A percentile compares a stretch with the other conserved stretches of the same genome.
These are phyloP conservation scores for Alca torda DNA, from an alignment of 2,797 vertebrate genomes.

Conservation along the genomic window DNA sequence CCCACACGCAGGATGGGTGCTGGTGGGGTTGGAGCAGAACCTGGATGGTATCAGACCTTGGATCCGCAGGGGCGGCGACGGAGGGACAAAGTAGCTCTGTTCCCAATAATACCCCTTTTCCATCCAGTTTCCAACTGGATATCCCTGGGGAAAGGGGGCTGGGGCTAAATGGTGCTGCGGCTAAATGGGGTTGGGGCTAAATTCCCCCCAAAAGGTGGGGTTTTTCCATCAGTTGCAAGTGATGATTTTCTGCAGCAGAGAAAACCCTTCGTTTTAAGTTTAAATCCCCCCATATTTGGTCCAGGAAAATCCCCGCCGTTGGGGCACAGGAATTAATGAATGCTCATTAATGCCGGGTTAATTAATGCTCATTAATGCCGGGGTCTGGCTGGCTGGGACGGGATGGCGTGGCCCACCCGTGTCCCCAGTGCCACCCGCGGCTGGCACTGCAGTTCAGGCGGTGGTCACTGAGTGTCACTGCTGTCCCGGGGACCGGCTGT, in stretches of 20 bases:
- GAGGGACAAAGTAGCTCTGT: fast-evolving
- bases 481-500: background rate
- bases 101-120: background rate
- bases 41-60: fast-evolving
- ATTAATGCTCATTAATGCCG: background rate
- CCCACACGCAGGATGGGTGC: too few relatives aligned
- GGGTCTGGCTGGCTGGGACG: background rate
- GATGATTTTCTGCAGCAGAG: background rate
- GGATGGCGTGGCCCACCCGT: fast-evolving
- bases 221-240: background rate
- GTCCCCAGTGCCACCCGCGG: background rate
- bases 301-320: too few relatives aligned
- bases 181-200: background rate
- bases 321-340: background rate
- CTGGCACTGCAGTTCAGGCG: background rate
- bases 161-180: background rate
- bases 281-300: background rate
- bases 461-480: background rate
- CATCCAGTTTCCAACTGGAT: background rate
- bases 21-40: background rate
- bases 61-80: fast-evolving
- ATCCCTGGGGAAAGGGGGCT: background rate
- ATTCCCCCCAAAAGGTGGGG: background rate
- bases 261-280: background rate
- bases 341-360: background rate